Base-by-base conservation (phyloP, 2,797 vertebrate species). In the Lagorchestes hirsutus region DNA sequence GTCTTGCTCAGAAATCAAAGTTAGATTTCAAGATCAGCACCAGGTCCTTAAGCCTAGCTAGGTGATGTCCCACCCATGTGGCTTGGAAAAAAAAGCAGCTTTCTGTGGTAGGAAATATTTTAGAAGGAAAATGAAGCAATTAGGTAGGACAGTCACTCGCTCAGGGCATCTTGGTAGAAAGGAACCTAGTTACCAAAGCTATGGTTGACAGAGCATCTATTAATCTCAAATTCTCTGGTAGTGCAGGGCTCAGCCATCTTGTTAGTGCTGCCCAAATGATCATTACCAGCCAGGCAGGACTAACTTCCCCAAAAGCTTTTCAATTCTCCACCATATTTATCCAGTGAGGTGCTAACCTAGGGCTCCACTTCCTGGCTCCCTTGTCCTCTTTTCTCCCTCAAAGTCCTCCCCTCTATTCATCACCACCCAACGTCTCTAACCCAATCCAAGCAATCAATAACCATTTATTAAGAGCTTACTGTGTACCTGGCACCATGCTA, bases 281-380 rank as follows among this genome's bases (percentile, higher is more conserved):
- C 97, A 97, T 97, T 98, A 98, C 98, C 97, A 94, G 96, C 95
- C 97, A 97, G 93, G 97, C 62, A 96, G 90, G 91, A 98, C 96
- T 98, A 97, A 98, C 98, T 98, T 97, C 93, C 98, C 94, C 95
- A 97, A 96, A 97, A 98, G 95, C 96, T 98, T 97, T 97, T 98
- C 96, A 98, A 97, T 97, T 98, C 97, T 98, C 98, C 95, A 97
- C 97, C 96, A 96, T 97, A 98, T 92, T 94, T 92, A 97, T 96
- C 62, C 94, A 95, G 93, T 59, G 11, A 98, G 97, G 96, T 82
- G 67, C 67, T 74, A 74, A 24, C 6, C n/a, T n/a, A 74, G 67
- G 34, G n/a, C 40, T 67, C 62, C 4, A 67, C 14, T 67, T 67
- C 62, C n/a, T 1, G 14, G 62, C 13, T n/a, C 62, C 18, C 18